Evolutionary conservation across 2,888 invertebrate species (phyloP).

Genomic region (Gandaritis pyraliata): DNA sequence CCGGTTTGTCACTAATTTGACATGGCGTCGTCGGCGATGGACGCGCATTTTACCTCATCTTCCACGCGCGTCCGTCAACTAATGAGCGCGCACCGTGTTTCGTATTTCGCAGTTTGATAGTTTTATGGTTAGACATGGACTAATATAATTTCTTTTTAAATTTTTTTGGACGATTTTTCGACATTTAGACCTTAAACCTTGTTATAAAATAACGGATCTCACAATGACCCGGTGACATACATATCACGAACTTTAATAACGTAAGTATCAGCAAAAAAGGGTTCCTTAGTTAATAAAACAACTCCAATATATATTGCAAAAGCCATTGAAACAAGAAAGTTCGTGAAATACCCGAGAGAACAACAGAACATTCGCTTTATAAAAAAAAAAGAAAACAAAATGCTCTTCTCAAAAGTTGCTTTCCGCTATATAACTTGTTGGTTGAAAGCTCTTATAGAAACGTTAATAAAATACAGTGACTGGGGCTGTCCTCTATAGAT

Average conservation of each 20-base stretch:
- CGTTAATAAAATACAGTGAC: conserved; percentile 61
- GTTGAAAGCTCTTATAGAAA: conserved; percentile 63
- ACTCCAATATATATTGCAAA: conserved; percentile 57
- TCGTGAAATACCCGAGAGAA: conserved; percentile 62
- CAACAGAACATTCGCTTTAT: conserved; percentile 62
- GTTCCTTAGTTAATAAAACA: conserved; percentile 57
- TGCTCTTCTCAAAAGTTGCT: conserved; percentile 56
- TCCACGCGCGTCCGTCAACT: too few relatives aligned
- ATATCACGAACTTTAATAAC: conserved; percentile 29
- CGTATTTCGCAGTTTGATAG: too few relatives aligned
- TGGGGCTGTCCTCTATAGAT: conserved; percentile 51
- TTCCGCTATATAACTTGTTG: conserved; percentile 60
- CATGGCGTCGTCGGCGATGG: too few relatives aligned
- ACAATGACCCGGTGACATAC: too few relatives aligned
- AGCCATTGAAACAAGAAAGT: conserved; percentile 64
- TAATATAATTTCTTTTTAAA: too few relatives aligned
- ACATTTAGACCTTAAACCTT: too few relatives aligned
- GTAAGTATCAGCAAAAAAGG: conserved; percentile 34
- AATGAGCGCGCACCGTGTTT: too few relatives aligned
- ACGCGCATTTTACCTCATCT: too few relatives aligned
- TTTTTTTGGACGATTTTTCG: too few relatives aligned
- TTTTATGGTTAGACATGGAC: too few relatives aligned
- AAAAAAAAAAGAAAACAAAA: conserved; percentile 63
- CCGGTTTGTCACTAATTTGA: too few relatives aligned
- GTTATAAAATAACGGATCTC: too few relatives aligned